Conservation (phyloP, 2,888 invertebrate genomes). For the Thereva unica region DNA sequence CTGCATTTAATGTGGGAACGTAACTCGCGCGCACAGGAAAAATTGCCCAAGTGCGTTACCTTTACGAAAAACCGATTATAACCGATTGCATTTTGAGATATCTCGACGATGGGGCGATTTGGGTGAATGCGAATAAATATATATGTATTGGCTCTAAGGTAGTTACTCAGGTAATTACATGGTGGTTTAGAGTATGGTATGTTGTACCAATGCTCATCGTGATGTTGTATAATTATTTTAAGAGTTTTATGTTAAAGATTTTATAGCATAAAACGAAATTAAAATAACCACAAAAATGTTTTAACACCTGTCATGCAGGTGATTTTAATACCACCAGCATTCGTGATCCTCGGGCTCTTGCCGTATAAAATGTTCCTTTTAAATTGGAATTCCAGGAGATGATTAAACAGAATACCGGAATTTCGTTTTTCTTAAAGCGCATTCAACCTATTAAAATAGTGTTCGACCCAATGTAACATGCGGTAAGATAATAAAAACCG, state of each 20-base stretch:
- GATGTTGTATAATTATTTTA: too few species aligned
- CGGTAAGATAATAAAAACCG: slow-evolving; percentile 16
- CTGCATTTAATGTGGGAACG: too few species aligned
- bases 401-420: slow-evolving; percentile 23
- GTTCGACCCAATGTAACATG: slow-evolving; percentile 18
- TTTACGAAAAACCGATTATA: slow-evolving; percentile 21
- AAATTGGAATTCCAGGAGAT: slow-evolving; percentile 12
- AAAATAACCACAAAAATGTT: neutral
- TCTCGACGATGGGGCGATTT: neutral
- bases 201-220: too few species aligned
- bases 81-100: slow-evolving; percentile 14
- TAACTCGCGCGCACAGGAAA: neutral
- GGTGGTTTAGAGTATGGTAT: too few species aligned
- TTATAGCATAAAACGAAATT: neutral
- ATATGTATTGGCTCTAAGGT: too few species aligned
- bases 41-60: slow-evolving; percentile 24
- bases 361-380: neutral
- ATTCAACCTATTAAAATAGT: slow-evolving; percentile 12
- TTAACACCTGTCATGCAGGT: slow-evolving; percentile 29
- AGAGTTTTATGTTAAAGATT: too few species aligned
- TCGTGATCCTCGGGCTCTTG: neutral
- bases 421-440: neutral
- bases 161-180: too few species aligned
- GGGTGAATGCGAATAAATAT: too few species aligned
- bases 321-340: slow-evolving; percentile 21